Base-by-base conservation (phyloP, 2,888 invertebrate genomes). In the Litoditis marina region DNA sequence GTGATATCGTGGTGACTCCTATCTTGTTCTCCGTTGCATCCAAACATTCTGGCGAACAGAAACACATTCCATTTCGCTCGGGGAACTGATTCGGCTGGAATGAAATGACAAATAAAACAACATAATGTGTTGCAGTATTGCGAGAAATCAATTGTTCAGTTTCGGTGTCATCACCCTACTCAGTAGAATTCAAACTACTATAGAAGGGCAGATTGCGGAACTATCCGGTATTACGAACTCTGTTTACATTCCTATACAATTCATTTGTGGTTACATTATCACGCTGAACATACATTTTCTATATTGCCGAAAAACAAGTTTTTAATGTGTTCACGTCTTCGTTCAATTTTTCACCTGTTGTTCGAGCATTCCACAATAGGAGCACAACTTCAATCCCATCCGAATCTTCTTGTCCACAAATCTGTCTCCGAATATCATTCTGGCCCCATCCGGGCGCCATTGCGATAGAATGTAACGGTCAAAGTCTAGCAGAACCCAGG, bases 401-500 rank as follows among this genome's bases (percentile, higher is more conserved):
- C 70, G 11, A 30, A 72, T 67, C 42, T 74, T 72, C 65, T 74
- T 73, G 31, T 69, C 69, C 8, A 71, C 70, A 36, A 71, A 71
- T 52, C 73, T 56, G 52, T 78, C 79, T 32, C 81, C 81, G 63
- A 81, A 81, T 49, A 81, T 79, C 27, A 80, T 76, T 16, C 67
- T 61, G 31, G 77, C 69, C 28, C 79, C 80, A 8, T 74, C 69
- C 4, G 81, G 81, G 16, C 73, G 71, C 78, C 78, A 78, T 61
- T 71, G 77, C 27, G 66, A 62, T 8, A 81, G 58, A 31, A 81
- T 70, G 66, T 79, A 77, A 0, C 81, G 72, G 60, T 81, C 81
- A 63, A 80, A 81, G 57, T 81, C 81, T 34, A 71, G 61, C 3
- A 80, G 72, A 51, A 81, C 77, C 80, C 80, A 81, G 19, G 81